Percentiles rank a stretch among this genome's conserved stretches.
phyloP scores from a whole-genome alignment of 1,140 invertebrate genomes.

The Dysdera silvatica region DNA sequence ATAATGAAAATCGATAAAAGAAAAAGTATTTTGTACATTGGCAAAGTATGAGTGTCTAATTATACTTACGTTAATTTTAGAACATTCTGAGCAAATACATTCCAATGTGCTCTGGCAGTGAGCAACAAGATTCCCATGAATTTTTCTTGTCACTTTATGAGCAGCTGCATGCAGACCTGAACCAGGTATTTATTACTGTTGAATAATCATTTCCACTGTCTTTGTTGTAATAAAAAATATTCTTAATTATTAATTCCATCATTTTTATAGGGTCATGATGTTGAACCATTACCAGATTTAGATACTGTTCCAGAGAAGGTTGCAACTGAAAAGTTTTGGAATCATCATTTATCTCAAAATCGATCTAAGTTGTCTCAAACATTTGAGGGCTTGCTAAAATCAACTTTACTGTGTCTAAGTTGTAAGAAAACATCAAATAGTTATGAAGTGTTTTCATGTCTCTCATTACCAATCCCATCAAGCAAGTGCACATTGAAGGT shows the following conservation, averaged over 20 bases:
- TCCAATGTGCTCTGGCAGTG: conserved; percentile 66
- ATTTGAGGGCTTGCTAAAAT: conserved; percentile 82
- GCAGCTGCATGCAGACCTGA: conserved; percentile 81
- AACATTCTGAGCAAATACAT: conserved; percentile 63
- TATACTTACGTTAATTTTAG: conserved; percentile 27
- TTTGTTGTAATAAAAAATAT: too few species aligned
- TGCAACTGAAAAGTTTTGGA: conserved; percentile 61
- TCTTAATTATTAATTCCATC: too few species aligned
- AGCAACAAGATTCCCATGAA: conserved; percentile 93
- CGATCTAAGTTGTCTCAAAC: conserved; percentile 69
- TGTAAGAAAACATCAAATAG: conserved; percentile 70
- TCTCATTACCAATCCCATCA: conserved; percentile 68
- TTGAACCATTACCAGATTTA: conserved; percentile 1
- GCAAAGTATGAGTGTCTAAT: too few species aligned
- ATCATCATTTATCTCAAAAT: conserved; percentile 60
- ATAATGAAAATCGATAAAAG: too few species aligned
- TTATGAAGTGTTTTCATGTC: conserved; percentile 81
- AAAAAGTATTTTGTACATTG: too few species aligned
- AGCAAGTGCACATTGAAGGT: conserved; percentile 60
- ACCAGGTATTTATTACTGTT: conserved; percentile 48
- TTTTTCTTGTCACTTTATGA: conserved; percentile 84
- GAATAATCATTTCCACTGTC: not conserved
- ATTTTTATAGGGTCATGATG: not conserved
- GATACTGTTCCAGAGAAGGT: conserved; percentile 24
- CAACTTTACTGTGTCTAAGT: conserved; percentile 64